Evolutionary conservation across 2,888 invertebrate species (phyloP).

Genomic region (Caradrina kadenii): DNA sequence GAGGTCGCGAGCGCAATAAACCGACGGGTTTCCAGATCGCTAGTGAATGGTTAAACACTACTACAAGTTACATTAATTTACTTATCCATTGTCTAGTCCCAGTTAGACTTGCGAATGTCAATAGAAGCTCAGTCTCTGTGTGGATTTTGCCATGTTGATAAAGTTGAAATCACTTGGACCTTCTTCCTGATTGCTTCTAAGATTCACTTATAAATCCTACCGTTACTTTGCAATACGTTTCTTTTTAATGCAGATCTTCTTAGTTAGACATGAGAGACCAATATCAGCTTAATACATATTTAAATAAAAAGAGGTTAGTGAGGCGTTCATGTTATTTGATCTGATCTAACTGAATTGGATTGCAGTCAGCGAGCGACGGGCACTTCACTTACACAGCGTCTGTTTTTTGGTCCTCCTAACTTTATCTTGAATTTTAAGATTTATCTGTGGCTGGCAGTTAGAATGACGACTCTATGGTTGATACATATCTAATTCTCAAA

Average conservation of each 20-base stretch:
- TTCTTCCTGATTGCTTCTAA: neutral
- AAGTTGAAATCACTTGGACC: neutral
- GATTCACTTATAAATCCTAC: neutral
- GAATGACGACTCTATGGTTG: neutral
- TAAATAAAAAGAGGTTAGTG: neutral
- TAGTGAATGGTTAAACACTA: slow-evolving; percentile 41
- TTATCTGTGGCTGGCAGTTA: neutral
- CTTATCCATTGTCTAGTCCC: slow-evolving; percentile 20
- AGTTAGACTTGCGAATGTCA: neutral
- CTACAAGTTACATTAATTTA: slow-evolving; percentile 15
- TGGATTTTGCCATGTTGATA: neutral
- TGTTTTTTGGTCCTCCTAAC: neutral
- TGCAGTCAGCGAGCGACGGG: neutral
- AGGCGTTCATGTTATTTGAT: too few species aligned
- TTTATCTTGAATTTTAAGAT: neutral
- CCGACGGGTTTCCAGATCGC: slow-evolving; percentile 45
- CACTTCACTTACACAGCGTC: neutral
- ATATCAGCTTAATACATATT: neutral
- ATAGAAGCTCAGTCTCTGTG: neutral
- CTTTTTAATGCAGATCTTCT: neutral
- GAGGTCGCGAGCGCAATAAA: slow-evolving; percentile 63
- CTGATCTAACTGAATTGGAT: too few species aligned
- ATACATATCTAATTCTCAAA: neutral
- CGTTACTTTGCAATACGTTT: neutral
- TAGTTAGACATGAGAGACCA: neutral